Evolutionary conservation across 2,888 invertebrate species (phyloP), one percentile per base, ranked within the genome.

Genomic region (Neocrepidodera transversa): DNA sequence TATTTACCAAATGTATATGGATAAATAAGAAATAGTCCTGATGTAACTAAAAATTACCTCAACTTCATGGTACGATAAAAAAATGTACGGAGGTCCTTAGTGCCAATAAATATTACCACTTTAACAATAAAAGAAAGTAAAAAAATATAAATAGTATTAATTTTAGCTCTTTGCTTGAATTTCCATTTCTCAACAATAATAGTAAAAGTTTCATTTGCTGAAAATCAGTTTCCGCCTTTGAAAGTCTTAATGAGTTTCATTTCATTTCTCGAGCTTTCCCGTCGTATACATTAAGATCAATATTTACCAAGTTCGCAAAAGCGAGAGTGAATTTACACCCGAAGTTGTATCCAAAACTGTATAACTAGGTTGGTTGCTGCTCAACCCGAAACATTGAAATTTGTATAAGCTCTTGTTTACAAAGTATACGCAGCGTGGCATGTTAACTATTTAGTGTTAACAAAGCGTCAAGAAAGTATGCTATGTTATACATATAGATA

Each of bases 321-420:
- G 51, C 51, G 40, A 51, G 30, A 51, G 51, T 51, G 51, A 51
- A 51, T 51, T 42, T 51, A 51, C 30, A 51, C 18, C 51, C 40
- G 16, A 51, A 51, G 28, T 51, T 51, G 51, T 51, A 42, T 38
- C 42, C 30, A 51, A 42, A 51, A 51, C 40, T 51, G 51, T 51
- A 40, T 51, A 50, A 50, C 50, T 51, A 51, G 30, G 40, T 36
- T 42, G 42, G 51, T 36, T 51, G 40, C 18, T 51, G 40, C 40
- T 40, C 18, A 40, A 51, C 28, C 51, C 51, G 42, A 51, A 51
- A 51, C 30, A 51, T 40, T 28, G 40, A 51, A 51, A 51, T 40
- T 51, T 51, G 51, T 51, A 51, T 51, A 42, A 51, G 16, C 40
- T 42, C 28, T 51, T 51, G 51, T 51, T 51, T 51, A 51, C 40